Evolutionary conservation across 2,888 invertebrate genomes (phyloP), one percentile per base, ranked within the genome.

Genomic region (Blastobasis lacticolella): DNA sequence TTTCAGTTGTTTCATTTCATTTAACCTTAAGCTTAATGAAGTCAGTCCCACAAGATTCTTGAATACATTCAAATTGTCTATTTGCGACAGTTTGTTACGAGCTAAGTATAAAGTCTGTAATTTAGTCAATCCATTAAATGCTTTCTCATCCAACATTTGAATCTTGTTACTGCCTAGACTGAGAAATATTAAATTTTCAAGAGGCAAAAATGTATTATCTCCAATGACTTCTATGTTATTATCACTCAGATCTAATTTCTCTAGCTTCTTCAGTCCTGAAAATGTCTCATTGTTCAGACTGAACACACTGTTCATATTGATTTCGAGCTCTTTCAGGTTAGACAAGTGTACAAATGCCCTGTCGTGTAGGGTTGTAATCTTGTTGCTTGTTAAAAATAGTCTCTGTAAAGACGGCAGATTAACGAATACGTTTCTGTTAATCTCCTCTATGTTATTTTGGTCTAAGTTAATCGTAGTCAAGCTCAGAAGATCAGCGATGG

Each of bases 321-420:
- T 84, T 74, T 96, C 95, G 49, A 97, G 79, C 59, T 93, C 94
- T 53, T 91, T 90, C 49, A 97, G 84, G 63, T 92, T 91, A 0
- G 81, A 79, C 63, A 95, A 80, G 62, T 93, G 90, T 54, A 90
- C 80, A 63, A 95, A 96, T n/a, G 97, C 94, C 64, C 92, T 93
- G 54, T 96, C 95, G 58, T 97, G 97, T 52, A 97, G 89, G 6
- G 92, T 92, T 50, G 93, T 93, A 54, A 98, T 90, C 68, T 94
- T 92, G 78, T 98, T 98, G 63, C 92, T 92, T 60, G 95, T 95
- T 46, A 98, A 86, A 65, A 91, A 93, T 42, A 98, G 88, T 54
- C 92, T 91, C 57, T 91, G 90, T 55, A 95, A 75, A 5, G 88
- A 82, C 0, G 94, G 94, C 53, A 95, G 72, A 67, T 93, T 91